Base-by-base conservation (phyloP, 1,140 invertebrate genomes). In the Triops cancriformis region DNA sequence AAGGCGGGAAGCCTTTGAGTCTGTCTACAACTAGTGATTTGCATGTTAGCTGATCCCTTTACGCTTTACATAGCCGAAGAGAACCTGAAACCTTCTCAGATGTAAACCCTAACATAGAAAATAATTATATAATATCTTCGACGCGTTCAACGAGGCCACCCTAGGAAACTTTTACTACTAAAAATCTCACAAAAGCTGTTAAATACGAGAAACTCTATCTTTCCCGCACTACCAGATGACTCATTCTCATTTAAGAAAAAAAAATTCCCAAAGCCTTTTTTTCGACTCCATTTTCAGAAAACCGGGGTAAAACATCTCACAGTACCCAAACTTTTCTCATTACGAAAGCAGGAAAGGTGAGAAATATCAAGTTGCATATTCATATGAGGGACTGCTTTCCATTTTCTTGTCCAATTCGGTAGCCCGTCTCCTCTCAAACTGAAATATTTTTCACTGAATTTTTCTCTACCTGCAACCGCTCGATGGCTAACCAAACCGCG, bases 21-120 rank as follows among this genome's bases (percentile, higher is more conserved):
- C 51, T 64, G 51, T 64, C 51, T 64, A 23, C 51, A 64, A 64
- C 51, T 23, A 64, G 51, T 64, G 51, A 64, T 64, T 64, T 64
- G 51, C 51, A 64, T 64, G 51, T 64, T 64, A 64, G 51, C 51
- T 64, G 51, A 64, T 64, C 14, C 51, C 51, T 64, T 64, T 64
- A 23, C 51, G 51, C 51, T 64, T 37, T 23, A n/a, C 51, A 23
- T 64, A 9, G 18, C 51, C 31, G 31, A 37, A 37, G 7, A 37
- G 31, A 37, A 7, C 31, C 31, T 37, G 2, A 37, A 37, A 37
- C 2, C 31, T 37, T 37, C 31, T 37, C 31, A 37, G 51, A 23
- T 64, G 51, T 64, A 64, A 64, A 18, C 23, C 51, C 51, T 64
- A 64, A 64, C 51, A 23, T 9, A 23, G 51, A 64, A 64, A 64